phyloP scores from a whole-genome alignment of 1,140 invertebrate species.

The Hylaeus volcanicus region DNA sequence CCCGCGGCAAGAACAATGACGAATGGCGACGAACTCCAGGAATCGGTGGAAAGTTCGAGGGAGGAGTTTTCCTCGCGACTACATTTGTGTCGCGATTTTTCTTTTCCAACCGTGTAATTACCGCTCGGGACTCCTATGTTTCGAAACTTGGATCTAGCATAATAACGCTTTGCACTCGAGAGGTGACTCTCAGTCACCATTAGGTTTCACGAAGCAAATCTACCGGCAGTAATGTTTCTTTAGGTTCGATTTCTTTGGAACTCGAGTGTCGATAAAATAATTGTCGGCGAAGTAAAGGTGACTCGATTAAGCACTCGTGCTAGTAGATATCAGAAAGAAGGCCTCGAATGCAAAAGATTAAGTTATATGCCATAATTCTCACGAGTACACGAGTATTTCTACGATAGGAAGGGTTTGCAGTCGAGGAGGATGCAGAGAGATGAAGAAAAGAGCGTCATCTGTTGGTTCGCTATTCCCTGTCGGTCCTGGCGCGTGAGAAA shows the following conservation, averaged over 20 bases:
- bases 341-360: not conserved
- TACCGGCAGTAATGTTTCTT: too few relatives aligned
- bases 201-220: too few relatives aligned
- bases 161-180: too few relatives aligned
- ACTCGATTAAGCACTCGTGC: too few relatives aligned
- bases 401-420: constrained; percentile 23
- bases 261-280: too few relatives aligned
- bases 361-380: not conserved
- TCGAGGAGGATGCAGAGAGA: constrained; percentile 39
- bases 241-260: too few relatives aligned
- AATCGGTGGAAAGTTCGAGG: constrained; percentile 41
- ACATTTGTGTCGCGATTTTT: constrained; percentile 18
- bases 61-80: constrained; percentile 40
- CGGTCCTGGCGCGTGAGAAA: constrained; percentile 46
- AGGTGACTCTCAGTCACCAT: too few relatives aligned
- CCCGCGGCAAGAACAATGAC: constrained; percentile 58
- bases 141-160: not conserved
- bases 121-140: not conserved
- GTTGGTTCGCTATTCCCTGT: constrained; percentile 75
- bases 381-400: constrained; percentile 23
- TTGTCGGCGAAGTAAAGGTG: too few relatives aligned
- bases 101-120: constrained; percentile 38
- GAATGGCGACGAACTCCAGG: constrained; percentile 45
- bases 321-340: too few relatives aligned
- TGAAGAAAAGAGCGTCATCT: constrained; percentile 74